Base-by-base conservation (phyloP, 2,888 invertebrate species). In the Alviniconcha strummeri region DNA sequence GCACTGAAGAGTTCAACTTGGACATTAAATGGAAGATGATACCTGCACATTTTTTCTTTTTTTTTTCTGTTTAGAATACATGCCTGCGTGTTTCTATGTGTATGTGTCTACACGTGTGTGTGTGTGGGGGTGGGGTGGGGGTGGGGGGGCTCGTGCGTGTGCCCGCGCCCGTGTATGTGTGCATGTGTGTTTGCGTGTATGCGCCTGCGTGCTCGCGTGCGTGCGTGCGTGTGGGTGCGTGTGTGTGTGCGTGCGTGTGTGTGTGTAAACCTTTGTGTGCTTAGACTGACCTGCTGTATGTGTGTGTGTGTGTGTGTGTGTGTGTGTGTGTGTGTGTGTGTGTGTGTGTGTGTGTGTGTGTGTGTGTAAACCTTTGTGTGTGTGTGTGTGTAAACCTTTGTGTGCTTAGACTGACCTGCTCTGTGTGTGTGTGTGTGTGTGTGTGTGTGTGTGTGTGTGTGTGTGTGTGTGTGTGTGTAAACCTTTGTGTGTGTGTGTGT, bases 371-470 rank as follows among this genome's bases (percentile, higher is more conserved):
- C 6, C 6, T n/a, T 13, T n/a, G 71, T n/a, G 71, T n/a, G 71
- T 7, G 71, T 19, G 71, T 17, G 71, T 19, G 71, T 71, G 71
- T n/a, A n/a, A n/a, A n/a, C n/a, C n/a, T n/a, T n/a, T n/a, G n/a
- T n/a, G n/a, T n/a, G n/a, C n/a, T n/a, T n/a, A 60, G 11, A 52
- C 69, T 82, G 11, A 84, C 86, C 86, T 84, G 80, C 56, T 81
- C 54, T 75, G 81, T n/a, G n/a, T n/a, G n/a, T n/a, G n/a, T n/a
- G 55, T 56, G 75, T 17, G 55, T 75, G 55, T 55, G 75, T 75
- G 75, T 5, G 5, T 75, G 75, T 75, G 75, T 75, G 75, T 75
- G 55, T 55, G 75, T 55, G n/a, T 71, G 71, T 71, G 54, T 55
- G 75, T 55, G 4, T 17, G 75, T 11, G 36, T n/a, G 17, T 2